Evolutionary conservation across 2,113 vertebrate species (phyloP).

Genomic region (Microtus oregoni): DNA sequence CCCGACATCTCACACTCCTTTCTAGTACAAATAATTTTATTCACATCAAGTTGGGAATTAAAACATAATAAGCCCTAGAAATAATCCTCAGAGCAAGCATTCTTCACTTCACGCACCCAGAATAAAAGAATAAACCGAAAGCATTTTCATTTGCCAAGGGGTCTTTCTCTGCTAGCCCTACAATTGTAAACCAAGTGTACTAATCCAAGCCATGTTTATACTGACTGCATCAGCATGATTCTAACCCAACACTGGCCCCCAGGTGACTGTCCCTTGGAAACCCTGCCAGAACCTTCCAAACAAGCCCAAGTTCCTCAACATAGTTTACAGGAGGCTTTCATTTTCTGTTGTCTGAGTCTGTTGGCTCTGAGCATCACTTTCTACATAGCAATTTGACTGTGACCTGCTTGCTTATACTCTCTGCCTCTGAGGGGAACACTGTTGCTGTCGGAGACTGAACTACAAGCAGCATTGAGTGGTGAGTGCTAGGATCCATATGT

Average conservation of each 20-base stretch:
- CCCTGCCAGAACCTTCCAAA: not conserved
- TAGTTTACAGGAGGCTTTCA: not conserved
- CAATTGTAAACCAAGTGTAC: not conserved
- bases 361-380: not conserved
- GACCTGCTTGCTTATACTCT: not conserved
- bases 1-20: not conserved
- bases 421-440: not conserved
- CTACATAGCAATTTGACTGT: not conserved
- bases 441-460: not conserved
- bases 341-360: not conserved
- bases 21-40: not conserved
- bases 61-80: not conserved
- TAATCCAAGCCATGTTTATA: not conserved
- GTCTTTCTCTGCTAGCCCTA: not conserved
- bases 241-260: not conserved
- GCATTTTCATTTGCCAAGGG: not conserved
- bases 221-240: not conserved
- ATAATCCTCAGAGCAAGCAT: not conserved
- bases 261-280: not conserved
- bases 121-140: not conserved
- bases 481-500: not conserved
- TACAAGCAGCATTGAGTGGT: not conserved
- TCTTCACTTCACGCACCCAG: not conserved
- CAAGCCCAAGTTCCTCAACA: not conserved
- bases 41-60: slow-evolving; percentile 23